These are phyloP conservation scores for Xylocampa areola DNA, from an alignment of 2,888 invertebrate species.

Conservation along the genomic window DNA sequence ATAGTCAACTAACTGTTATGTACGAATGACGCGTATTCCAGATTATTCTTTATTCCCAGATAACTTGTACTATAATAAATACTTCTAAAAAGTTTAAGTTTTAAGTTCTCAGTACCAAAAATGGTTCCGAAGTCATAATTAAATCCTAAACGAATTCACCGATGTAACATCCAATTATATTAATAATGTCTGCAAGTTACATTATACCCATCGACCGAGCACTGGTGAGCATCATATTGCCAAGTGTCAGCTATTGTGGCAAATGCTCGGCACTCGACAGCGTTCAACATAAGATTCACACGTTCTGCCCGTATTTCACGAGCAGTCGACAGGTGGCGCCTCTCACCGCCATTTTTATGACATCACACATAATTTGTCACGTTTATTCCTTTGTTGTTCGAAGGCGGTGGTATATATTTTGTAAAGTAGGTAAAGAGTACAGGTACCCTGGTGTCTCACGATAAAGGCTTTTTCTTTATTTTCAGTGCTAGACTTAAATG, in stretches of 20 bases:
- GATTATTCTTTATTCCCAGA: too few relatives aligned
- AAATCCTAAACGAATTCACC: too few relatives aligned
- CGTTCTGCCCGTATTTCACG: conserved; percentile 32
- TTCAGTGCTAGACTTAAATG: conserved; percentile 45
- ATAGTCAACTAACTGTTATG: too few relatives aligned
- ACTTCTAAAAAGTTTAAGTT: too few relatives aligned
- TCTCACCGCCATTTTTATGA: conserved; percentile 56
- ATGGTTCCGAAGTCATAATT: too few relatives aligned
- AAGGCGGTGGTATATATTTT: conserved; percentile 50
- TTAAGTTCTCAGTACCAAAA: too few relatives aligned
- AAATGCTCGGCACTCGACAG: conserved; percentile 30
- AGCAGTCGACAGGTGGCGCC: conserved; percentile 40
- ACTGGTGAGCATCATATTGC: conserved; percentile 3
- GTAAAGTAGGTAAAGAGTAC: conserved; percentile 29
- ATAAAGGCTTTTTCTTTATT: conserved; percentile 34
- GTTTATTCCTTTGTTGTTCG: conserved; percentile 52
- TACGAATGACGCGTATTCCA: too few relatives aligned
- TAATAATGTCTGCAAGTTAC: neutral
- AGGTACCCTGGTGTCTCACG: conserved; percentile 30
- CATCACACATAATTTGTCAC: conserved; percentile 55
- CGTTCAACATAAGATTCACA: conserved; percentile 39
- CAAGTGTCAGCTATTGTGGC: conserved; percentile 36
- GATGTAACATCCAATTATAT: too few relatives aligned
- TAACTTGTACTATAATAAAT: too few relatives aligned
- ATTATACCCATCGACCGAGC: neutral